Evolutionary conservation across 2,113 vertebrate species (phyloP).

Genomic region (Danio rerio): GRCz12tu NC_133184.1:12813001-12813500

Average conservation of each 20-base stretch:
- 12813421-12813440: background rate
- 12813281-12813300: slow-evolving; percentile 84
- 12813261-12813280: slow-evolving; percentile 95
- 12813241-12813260: slow-evolving; percentile 99
- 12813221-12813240: slow-evolving; percentile 95
- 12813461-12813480: background rate
- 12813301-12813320: slow-evolving; percentile 3
- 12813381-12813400: background rate
- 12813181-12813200: slow-evolving; percentile 94
- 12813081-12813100: background rate
- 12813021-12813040: slow-evolving; percentile 79
- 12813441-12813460: no score
- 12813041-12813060: background rate
- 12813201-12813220: slow-evolving; percentile 86
- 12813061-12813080: background rate
- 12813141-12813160: slow-evolving; percentile 82
- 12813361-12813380: background rate
- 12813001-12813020: slow-evolving; percentile 83
- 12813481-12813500: background rate
- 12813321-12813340: background rate
- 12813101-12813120: background rate
- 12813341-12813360: background rate
- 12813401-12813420: background rate
- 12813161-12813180: slow-evolving; percentile 95
- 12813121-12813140: background rate